Base-by-base conservation (phyloP, 2,888 invertebrate genomes). In the Apamea monoglypha region DNA sequence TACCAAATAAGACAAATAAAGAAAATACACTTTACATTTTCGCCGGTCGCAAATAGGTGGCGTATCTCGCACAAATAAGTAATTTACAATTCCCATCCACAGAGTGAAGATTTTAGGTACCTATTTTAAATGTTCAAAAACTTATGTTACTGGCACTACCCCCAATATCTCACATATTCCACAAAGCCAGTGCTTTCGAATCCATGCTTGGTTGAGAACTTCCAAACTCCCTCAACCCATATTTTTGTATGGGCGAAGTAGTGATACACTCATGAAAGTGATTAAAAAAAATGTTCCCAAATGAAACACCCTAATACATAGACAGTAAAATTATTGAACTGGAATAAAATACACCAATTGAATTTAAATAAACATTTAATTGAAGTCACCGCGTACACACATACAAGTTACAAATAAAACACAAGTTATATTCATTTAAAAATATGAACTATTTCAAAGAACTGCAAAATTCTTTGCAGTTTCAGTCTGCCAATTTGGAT, bases 31-130 rank as follows among this genome's bases (percentile, higher is more conserved):
- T 40, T 40, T 84, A 87, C 83, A 84, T 85, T 88, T 84, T 78
- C 84, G 83, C 66, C 77, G 66, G 63, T 84, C 88, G 78, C 90
- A 92, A 92, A 92, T 91, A 92, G 91, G 83, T 82, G 70, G 36
- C 16, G 74, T 68, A 88, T 83, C 76, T 66, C 78, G 88, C 91
- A 92, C 94, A 95, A 94, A 95, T 95, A 95, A 94, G 95, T 94
- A 95, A 96, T 96, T 95, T 95, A 95, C 96, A 95, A 95, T 95
- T 96, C 95, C 90, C 92, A 94, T 94, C 94, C 94, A 87, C 89
- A 82, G 87, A 91, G 88, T 44, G 44, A 44, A 10, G 10, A 44
- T 44, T 44, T 10, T 44, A 44, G 8, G 44, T 44, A n/a, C n/a
- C n/a, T n/a, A 12, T 44, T 44, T 44, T 44, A 44, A 12, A 44